Evolutionary conservation across 2,113 vertebrate species (phyloP).

Genomic region (Psittacara wagleri): DNA sequence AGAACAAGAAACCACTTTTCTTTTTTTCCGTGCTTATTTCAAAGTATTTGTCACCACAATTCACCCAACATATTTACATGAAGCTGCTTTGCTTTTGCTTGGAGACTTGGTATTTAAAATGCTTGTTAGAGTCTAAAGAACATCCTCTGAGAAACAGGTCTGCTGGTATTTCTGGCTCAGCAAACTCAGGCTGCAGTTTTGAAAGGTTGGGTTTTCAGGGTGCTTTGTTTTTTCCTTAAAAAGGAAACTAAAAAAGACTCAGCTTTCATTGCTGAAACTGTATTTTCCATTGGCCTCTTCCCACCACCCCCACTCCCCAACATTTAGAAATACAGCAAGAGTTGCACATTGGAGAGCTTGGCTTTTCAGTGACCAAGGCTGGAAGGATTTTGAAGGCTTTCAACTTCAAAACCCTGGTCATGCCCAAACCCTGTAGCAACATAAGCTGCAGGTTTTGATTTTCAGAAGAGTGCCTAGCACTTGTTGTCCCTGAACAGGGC

Average conservation of each 20-base stretch:
- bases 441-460: constrained; percentile 17
- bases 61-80: neutral
- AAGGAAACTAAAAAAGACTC: neutral
- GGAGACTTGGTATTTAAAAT: neutral
- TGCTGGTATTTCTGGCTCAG: neutral
- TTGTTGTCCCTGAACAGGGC: neutral
- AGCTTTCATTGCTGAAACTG: neutral
- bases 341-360: neutral
- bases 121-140: neutral
- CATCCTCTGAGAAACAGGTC: neutral
- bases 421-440: constrained; percentile 32
- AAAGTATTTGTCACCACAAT: neutral
- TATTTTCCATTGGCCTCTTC: neutral
- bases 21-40: neutral
- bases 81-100: neutral
- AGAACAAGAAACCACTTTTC: neutral
- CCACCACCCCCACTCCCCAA: neutral
- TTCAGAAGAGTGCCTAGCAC: neutral
- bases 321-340: neutral
- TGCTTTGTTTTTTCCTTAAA: neutral
- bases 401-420: constrained; percentile 3
- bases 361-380: constrained; percentile 44
- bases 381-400: constrained; percentile 33
- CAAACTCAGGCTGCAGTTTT: neutral
- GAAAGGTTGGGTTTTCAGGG: neutral